These are phyloP conservation scores for Bungarus multicinctus DNA, from an alignment of 2,113 vertebrate genomes.

Conservation along the genomic window DNA sequence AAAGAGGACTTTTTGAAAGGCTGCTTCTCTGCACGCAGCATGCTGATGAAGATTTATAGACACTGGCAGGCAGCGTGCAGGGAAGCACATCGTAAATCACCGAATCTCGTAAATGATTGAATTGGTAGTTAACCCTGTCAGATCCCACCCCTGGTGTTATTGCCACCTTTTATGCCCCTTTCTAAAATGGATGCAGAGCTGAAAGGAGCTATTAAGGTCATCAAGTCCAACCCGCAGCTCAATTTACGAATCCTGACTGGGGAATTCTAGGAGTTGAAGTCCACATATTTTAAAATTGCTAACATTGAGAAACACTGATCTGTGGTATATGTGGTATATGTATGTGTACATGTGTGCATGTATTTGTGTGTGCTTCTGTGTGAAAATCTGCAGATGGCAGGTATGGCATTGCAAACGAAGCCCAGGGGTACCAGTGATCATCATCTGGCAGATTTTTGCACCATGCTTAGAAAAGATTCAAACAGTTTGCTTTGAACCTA, in stretches of 20 bases:
- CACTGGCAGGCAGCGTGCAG: too few relatives aligned
- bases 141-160: too few relatives aligned
- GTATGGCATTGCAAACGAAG: not conserved
- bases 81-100: too few relatives aligned
- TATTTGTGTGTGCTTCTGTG: not conserved
- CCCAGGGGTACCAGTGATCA: not conserved
- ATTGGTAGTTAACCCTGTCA: too few relatives aligned
- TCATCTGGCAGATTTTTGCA: not conserved
- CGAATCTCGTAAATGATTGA: too few relatives aligned
- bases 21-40: too few relatives aligned
- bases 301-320: not conserved
- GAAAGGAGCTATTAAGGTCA: not conserved
- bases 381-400: not conserved
- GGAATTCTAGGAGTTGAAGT: not conserved
- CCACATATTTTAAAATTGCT: not conserved
- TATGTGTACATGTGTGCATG: too few relatives aligned
- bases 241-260: too few relatives aligned
- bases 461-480: not conserved
- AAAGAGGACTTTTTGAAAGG: too few relatives aligned
- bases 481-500: not conserved
- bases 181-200: not conserved
- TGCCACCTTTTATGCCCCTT: not conserved
- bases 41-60: too few relatives aligned
- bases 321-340: not conserved
- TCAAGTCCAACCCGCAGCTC: not conserved